Base-by-base conservation (phyloP, 2,888 invertebrate species). In the Agonopterix subpropinquella region DNA sequence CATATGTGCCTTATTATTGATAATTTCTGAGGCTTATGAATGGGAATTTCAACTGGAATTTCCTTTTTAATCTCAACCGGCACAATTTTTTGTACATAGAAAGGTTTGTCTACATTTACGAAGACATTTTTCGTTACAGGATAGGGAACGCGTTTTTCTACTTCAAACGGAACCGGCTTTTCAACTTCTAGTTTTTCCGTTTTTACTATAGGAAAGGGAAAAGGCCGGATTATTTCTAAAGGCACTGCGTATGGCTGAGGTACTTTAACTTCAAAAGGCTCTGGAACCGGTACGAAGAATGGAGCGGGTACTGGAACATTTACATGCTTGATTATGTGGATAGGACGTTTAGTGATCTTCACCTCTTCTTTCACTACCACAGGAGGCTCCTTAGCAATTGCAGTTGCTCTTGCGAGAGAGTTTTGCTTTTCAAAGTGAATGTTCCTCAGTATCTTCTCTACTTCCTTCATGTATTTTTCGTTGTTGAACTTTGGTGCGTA, bases 1-100 rank as follows among this genome's bases (percentile, higher is more conserved):
- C 79, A 80, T 44, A 73, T 55, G 45, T 75, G 80, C 48, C 73
- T 66, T 15, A 78, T 53, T 44, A 76, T 65, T 11, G 69, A 36
- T 70, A 42, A 49, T 51, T 66, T 74, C 11, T 76, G 67, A 4
- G 65, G 58, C 47, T 63, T 68, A 18, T 60, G 59, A 10, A 61
- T 51, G 4, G 67, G 66, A 44, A 65, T 47, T 41, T 66, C 60
- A 2, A 59, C 57, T 2, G 70, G 67, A 11, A 61, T 49, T 37
- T 69, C 64, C 41, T 66, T 70, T 13, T 63, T 70, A 5, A 66
- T 47, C 45, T 68, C 60, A n/a, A 64, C 55, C 36, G 74, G 67
- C 48, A 61, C 53, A 11, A 55, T 50, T 11, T 67, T 69, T 36
- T 70, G 61, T n/a, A 65, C 58, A 43, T 57, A 53, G 42, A 67